Evolutionary conservation across 2,113 vertebrate species (phyloP).

Genomic region (Dromiciops gliroides): DNA sequence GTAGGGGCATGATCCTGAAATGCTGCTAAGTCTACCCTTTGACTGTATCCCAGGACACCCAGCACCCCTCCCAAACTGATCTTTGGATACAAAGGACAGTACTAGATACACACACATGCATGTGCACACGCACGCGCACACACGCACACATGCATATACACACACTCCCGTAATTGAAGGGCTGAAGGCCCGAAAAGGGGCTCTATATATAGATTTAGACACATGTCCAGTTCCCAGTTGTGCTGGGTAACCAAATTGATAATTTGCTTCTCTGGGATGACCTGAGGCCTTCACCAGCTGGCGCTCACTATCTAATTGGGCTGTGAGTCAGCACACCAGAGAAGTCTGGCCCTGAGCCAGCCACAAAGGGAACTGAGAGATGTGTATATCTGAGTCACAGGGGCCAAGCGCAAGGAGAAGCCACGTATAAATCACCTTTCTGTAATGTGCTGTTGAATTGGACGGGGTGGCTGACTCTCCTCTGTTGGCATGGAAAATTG

Average conservation of each 20-base stretch:
- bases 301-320: neutral
- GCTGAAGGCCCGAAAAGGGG: neutral
- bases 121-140: no score
- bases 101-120: neutral
- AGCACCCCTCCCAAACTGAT: neutral
- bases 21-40: neutral
- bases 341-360: neutral
- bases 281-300: neutral
- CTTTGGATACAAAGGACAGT: neutral
- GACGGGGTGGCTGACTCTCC: neutral
- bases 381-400: neutral
- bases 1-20: neutral
- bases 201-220: neutral
- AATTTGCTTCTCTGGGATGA: neutral
- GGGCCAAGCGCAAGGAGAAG: neutral
- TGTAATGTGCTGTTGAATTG: no score
- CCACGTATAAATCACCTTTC: neutral
- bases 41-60: neutral
- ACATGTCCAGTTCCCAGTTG: neutral
- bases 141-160: neutral
- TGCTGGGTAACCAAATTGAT: neutral
- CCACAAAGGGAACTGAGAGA: neutral
- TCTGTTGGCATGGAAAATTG: neutral
- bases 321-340: neutral
- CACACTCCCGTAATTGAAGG: neutral